Conservation (phyloP, 2,113 vertebrate species). For the Porphyrio hochstetteri region DNA sequence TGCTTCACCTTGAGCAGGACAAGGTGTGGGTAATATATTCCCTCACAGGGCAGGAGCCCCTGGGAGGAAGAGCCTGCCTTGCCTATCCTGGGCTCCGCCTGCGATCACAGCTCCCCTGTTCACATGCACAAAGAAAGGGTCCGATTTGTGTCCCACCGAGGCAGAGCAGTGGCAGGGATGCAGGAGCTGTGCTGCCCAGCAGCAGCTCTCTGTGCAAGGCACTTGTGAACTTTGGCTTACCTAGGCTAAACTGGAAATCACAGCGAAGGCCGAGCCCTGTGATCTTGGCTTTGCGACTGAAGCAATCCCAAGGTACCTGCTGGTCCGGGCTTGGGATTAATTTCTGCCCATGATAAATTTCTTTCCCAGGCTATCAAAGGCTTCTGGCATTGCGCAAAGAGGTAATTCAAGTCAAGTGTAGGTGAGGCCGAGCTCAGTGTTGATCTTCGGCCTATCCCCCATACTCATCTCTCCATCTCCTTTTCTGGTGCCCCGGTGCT, state of each 20-base stretch:
- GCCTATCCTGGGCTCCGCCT: neutral
- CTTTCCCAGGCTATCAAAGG: neutral
- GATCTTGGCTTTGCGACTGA: no score
- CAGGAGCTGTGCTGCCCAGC: neutral
- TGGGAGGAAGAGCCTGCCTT: neutral
- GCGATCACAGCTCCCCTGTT: neutral
- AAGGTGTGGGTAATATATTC: rapidly evolving
- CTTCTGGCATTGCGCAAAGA: neutral
- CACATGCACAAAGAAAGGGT: rapidly evolving
- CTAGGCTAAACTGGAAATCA: neutral
- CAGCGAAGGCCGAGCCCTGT: neutral
- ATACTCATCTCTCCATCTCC: neutral
- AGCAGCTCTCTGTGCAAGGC: neutral
- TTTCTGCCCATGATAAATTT: neutral
- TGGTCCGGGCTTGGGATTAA: neutral
- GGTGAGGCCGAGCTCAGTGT: neutral
- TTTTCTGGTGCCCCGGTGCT: neutral
- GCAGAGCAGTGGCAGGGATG: neutral
- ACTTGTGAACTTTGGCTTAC: rapidly evolving
- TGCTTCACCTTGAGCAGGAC: neutral
- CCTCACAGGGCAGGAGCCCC: neutral
- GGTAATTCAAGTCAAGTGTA: neutral
- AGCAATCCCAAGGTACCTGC: neutral
- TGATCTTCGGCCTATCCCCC: neutral
- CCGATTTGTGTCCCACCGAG: neutral